Evolutionary conservation across 92 coral and sea anemone species (phyloP).

Genomic region (Porites cylindrica): DNA sequence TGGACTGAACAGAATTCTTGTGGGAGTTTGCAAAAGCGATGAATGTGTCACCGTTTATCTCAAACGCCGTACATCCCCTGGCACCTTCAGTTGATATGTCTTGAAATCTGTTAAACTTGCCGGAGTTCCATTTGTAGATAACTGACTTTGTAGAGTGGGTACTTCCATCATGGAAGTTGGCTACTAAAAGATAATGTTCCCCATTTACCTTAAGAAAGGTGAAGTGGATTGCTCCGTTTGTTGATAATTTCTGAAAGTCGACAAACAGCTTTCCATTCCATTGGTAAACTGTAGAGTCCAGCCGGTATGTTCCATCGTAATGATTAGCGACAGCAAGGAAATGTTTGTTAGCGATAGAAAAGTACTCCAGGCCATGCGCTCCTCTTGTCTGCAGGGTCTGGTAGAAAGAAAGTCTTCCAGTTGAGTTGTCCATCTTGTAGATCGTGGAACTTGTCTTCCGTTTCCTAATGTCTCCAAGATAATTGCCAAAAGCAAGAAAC

Average conservation of each 20-base stretch:
- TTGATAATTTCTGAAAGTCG: neutral
- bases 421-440: neutral
- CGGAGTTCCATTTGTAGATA: neutral
- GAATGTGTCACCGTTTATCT: neutral
- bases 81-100: neutral
- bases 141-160: neutral
- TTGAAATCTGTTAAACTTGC: neutral
- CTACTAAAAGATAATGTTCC: neutral
- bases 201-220: neutral
- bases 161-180: neutral
- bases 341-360: too few species aligned
- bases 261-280: neutral
- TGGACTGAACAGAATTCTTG: too few species aligned
- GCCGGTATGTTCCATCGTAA: too few species aligned
- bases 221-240: neutral
- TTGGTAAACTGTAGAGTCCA: neutral
- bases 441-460: neutral
- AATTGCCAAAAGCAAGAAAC: neutral
- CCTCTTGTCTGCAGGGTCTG: neutral
- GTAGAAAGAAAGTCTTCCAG: neutral
- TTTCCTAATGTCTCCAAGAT: neutral
- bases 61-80: neutral
- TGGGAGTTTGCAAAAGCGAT: neutral
- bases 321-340: too few species aligned
- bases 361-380: too few species aligned